Evolutionary conservation across 2,113 vertebrate genomes (phyloP).

Genomic region (Felis chaus): DNA sequence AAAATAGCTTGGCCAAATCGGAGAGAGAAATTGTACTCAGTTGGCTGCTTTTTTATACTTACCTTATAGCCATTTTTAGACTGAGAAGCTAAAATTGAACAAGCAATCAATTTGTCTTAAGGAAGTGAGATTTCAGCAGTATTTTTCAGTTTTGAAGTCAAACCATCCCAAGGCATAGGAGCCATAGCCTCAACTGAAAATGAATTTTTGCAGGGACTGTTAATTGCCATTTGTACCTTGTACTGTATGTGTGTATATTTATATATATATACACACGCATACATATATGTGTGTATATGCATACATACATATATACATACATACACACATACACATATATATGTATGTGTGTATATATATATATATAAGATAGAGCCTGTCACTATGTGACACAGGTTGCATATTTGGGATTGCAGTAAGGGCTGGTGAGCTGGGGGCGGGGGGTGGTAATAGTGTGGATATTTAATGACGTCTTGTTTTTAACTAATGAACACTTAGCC

Average conservation of each 20-base stretch:
- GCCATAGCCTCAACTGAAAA: constrained; percentile 87
- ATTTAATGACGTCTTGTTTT: constrained; percentile 81
- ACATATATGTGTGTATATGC: background rate
- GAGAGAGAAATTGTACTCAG: constrained; percentile 74
- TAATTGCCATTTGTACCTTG: constrained; percentile 85
- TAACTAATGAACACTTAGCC: constrained; percentile 76
- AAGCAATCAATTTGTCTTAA: constrained; percentile 76
- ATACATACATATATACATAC: background rate
- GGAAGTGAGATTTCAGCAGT: constrained; percentile 76
- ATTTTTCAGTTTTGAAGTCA: constrained; percentile 81
- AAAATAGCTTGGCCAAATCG: constrained; percentile 70
- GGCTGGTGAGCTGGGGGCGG: constrained; percentile 75
- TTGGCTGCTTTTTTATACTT: constrained; percentile 80
- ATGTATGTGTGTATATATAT: background rate
- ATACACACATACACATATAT: background rate
- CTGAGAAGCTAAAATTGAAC: constrained; percentile 77
- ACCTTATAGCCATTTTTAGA: constrained; percentile 76
- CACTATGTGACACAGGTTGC: constrained; percentile 83
- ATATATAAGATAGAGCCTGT: constrained; percentile 70
- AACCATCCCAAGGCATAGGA: constrained; percentile 84
- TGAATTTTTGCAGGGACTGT: constrained; percentile 87
- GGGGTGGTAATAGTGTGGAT: constrained; percentile 75
- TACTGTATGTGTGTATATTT: constrained; percentile 51
- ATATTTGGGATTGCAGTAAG: constrained; percentile 79
- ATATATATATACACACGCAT: background rate